A percentile compares a stretch with the other conserved stretches of the same genome.
Conservation (phyloP, 2,113 vertebrate species). For the Caranx ignobilis region DNA sequence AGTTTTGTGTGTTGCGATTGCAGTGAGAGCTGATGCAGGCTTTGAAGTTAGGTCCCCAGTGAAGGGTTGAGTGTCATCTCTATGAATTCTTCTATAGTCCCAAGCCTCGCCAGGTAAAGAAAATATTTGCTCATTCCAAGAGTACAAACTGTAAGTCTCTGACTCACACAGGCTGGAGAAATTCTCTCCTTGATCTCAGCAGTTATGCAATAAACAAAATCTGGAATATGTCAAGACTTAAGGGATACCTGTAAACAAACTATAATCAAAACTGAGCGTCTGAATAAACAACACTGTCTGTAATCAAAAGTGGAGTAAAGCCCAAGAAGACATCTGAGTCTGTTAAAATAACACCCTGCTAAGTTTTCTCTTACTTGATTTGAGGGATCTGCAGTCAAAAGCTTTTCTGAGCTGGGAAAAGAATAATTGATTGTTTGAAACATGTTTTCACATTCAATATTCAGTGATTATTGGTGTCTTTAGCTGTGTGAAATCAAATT, state of each 20-base stretch:
- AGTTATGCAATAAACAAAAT: background rate
- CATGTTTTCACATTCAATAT: conserved; percentile 10
- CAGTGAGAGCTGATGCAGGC: background rate
- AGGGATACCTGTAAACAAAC: background rate
- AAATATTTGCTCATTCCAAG: conserved; percentile 12
- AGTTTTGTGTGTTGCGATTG: conserved; percentile 1
- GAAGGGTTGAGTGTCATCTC: conserved; percentile 19
- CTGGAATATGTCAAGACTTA: conserved; percentile 5
- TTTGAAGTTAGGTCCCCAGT: conserved; percentile 17
- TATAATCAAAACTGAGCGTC: background rate
- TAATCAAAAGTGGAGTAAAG: conserved; percentile 18
- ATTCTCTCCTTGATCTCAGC: conserved; percentile 1
- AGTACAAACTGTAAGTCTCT: background rate
- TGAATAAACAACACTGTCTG: conserved; percentile 34
- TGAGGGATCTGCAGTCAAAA: conserved; percentile 21
- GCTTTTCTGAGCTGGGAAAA: conserved; percentile 9
- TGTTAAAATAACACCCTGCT: conserved; percentile 19
- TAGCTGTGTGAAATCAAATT: background rate
- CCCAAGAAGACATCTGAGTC: background rate
- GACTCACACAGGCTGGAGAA: background rate
- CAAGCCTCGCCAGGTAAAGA: background rate
- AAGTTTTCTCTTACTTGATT: conserved; percentile 1
- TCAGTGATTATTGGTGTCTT: background rate
- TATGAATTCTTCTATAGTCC: conserved; percentile 1
- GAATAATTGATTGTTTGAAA: conserved; percentile 8